These are phyloP conservation scores for Fregetta grallaria DNA, from an alignment of 2,113 vertebrate species.

Conservation along the genomic window DNA sequence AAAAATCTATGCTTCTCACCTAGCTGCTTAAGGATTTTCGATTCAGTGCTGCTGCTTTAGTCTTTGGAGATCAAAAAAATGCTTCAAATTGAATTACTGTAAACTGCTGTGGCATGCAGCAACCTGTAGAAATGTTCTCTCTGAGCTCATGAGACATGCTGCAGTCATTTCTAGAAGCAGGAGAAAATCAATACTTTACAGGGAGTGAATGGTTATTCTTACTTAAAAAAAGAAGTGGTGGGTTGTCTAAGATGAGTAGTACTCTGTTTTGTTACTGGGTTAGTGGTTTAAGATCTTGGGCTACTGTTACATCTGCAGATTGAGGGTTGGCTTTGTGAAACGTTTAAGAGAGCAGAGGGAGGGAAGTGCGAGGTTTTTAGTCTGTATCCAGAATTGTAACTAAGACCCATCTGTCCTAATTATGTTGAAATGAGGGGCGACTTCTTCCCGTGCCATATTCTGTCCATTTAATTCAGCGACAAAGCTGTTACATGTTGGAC, in stretches of 20 bases:
- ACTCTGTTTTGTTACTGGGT: neutral
- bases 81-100: slow-evolving; percentile 34
- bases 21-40: slow-evolving; percentile 22
- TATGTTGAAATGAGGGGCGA: neutral
- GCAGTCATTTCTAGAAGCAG: slow-evolving; percentile 23
- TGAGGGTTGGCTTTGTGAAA: neutral
- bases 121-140: slow-evolving; percentile 15
- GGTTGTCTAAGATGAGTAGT: neutral
- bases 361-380: neutral
- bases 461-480: neutral
- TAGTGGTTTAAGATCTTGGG: neutral
- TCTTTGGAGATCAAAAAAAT: slow-evolving; percentile 40
- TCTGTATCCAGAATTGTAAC: neutral
- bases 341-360: fast-evolving
- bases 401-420: neutral
- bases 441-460: neutral
- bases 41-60: slow-evolving; percentile 20
- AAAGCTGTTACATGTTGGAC: neutral
- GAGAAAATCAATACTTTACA: slow-evolving; percentile 17
- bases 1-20: neutral
- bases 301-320: neutral
- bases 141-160: neutral
- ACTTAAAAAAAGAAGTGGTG: neutral
- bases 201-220: neutral
- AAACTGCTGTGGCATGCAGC: slow-evolving; percentile 27